Evolutionary conservation across 2,888 invertebrate species (phyloP).

Genomic region (Acleris holmiana): DNA sequence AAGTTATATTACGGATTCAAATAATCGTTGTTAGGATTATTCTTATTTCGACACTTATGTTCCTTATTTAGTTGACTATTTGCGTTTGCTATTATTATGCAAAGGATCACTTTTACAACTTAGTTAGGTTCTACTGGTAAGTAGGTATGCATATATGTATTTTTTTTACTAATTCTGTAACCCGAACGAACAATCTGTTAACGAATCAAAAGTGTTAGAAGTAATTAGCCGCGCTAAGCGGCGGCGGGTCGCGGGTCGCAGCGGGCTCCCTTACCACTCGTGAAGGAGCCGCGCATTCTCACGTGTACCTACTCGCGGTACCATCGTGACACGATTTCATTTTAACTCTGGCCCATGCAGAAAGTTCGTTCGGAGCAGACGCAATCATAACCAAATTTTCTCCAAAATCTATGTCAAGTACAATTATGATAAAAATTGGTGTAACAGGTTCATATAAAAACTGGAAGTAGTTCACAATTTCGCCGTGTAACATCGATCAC

Average conservation of each 20-base stretch:
- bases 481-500: conserved; percentile 50
- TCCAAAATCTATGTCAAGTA: conserved; percentile 54
- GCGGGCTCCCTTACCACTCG: too few relatives aligned
- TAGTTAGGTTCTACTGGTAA: conserved; percentile 38
- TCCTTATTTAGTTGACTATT: conserved; percentile 45
- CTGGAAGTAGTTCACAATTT: conserved; percentile 60
- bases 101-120: conserved; percentile 46
- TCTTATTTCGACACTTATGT: conserved; percentile 48
- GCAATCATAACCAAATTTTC: conserved; percentile 24
- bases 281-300: too few relatives aligned
- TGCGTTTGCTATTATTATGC: conserved; percentile 48
- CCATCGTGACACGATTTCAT: too few relatives aligned
- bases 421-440: conserved; percentile 54
- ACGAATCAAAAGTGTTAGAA: too few relatives aligned
- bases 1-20: conserved; percentile 54
- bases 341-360: not conserved
- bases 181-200: conserved; percentile 37
- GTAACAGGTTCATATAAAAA: conserved; percentile 49
- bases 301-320: too few relatives aligned
- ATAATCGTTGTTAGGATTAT: conserved; percentile 58
- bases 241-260: too few relatives aligned
- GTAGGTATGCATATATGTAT: conserved; percentile 41
- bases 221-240: too few relatives aligned
- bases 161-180: conserved; percentile 38
- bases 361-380: conserved; percentile 36